A percentile compares a stretch with the other conserved stretches of the same genome.
phyloP scores from a whole-genome alignment of 2,113 vertebrate genomes.

The Clarias magur region DNA sequence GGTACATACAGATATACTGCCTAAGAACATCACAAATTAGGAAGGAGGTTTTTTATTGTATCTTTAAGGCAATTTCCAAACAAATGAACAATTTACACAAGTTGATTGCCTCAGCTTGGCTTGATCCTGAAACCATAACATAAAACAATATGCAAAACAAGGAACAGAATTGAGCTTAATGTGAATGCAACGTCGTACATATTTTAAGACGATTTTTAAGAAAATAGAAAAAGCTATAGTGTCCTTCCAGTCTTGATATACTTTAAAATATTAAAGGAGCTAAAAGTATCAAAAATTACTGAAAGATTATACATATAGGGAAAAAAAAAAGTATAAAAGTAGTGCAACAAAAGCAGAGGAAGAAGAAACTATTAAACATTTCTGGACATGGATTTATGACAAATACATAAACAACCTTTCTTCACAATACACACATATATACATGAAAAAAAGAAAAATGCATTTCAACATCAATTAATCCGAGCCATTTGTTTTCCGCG shows the following conservation, averaged over 20 bases:
- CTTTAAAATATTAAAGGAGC: slow-evolving; percentile 27
- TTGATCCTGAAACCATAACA: background rate
- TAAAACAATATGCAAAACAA: slow-evolving; percentile 36
- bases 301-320: slow-evolving; percentile 26
- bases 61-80: background rate
- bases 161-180: background rate
- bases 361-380: slow-evolving; percentile 16
- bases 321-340: slow-evolving; percentile 20
- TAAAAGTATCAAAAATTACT: slow-evolving; percentile 27
- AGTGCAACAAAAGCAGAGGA: slow-evolving; percentile 45
- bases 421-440: slow-evolving; percentile 12
- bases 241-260: slow-evolving; percentile 5
- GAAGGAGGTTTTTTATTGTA: slow-evolving; percentile 28
- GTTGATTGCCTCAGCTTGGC: slow-evolving; percentile 19
- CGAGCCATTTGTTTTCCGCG: slow-evolving; percentile 15
- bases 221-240: slow-evolving; percentile 46
- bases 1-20: background rate
- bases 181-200: slow-evolving; percentile 1
- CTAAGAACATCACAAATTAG: background rate
- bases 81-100: slow-evolving; percentile 24
- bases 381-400: background rate
- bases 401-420: background rate
- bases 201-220: slow-evolving; percentile 9
- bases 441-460: background rate
- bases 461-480: slow-evolving; percentile 3